These are phyloP conservation scores for Helicoverpa assulta DNA, from an alignment of 2,888 invertebrate genomes.

Conservation along the genomic window DNA sequence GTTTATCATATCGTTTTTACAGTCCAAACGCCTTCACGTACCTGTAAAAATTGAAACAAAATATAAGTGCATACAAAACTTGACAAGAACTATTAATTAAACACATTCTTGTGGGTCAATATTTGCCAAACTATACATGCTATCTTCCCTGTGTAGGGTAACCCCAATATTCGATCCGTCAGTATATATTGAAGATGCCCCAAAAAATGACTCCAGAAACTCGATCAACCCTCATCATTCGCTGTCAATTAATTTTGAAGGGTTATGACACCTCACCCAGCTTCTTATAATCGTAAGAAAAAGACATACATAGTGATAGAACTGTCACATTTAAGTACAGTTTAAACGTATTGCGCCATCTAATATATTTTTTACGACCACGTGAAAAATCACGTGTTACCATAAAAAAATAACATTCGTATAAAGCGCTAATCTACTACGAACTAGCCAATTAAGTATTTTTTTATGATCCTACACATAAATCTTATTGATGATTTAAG, in stretches of 20 bases:
- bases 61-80: not conserved
- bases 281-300: not conserved
- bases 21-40: constrained; percentile 52
- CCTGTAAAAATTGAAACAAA: constrained; percentile 37
- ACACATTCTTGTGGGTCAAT: no score
- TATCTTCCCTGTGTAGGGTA: no score
- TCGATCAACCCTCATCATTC: constrained; percentile 8
- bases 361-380: not conserved
- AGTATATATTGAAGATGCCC: not conserved
- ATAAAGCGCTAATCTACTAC: not conserved
- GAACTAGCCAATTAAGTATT: not conserved
- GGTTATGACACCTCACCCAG: not conserved
- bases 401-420: no score
- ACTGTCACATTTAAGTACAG: not conserved
- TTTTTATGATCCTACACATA: not conserved
- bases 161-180: no score
- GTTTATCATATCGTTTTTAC: constrained; percentile 24
- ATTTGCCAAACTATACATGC: no score
- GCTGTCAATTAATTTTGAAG: not conserved
- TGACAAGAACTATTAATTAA: no score
- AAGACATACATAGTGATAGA: not conserved
- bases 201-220: not conserved
- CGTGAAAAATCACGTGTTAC: no score
- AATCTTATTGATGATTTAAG: not conserved
- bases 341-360: no score